phyloP scores from a whole-genome alignment of 2,113 vertebrate species.

The Dendrocopos noguchii region DNA sequence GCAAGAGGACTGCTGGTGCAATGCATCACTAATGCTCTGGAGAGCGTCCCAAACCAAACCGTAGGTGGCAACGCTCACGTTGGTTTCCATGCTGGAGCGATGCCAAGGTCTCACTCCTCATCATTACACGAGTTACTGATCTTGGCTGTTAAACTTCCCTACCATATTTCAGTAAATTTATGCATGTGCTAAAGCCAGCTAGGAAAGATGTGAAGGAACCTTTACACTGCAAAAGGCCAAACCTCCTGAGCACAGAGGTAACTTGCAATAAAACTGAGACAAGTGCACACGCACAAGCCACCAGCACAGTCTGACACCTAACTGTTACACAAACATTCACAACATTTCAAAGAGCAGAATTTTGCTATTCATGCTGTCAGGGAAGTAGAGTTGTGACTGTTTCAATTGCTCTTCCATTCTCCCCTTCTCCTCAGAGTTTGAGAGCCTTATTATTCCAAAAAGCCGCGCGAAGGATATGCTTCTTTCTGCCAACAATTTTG shows the following conservation, averaged over 20 bases:
- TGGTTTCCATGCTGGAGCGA: not conserved
- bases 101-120: not conserved
- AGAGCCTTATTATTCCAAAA: not conserved
- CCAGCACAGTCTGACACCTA: accelerated
- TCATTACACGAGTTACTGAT: not conserved
- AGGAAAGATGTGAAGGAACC: not conserved
- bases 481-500: not conserved
- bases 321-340: not conserved
- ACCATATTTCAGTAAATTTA: not conserved
- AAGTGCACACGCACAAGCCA: not conserved
- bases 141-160: not conserved
- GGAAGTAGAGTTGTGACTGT: not conserved
- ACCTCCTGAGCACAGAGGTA: not conserved
- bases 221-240: not conserved
- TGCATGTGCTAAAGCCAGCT: not conserved
- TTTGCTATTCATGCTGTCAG: not conserved
- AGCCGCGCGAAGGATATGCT: not conserved
- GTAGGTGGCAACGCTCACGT: not conserved
- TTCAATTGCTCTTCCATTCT: not conserved
- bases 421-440: not conserved
- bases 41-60: accelerated
- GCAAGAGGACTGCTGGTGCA: not conserved
- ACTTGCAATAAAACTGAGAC: not conserved
- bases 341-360: not conserved
- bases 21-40: not conserved